Conservation (phyloP, 2,797 vertebrate genomes). For the Arnoldichthys spilopterus region DNA sequence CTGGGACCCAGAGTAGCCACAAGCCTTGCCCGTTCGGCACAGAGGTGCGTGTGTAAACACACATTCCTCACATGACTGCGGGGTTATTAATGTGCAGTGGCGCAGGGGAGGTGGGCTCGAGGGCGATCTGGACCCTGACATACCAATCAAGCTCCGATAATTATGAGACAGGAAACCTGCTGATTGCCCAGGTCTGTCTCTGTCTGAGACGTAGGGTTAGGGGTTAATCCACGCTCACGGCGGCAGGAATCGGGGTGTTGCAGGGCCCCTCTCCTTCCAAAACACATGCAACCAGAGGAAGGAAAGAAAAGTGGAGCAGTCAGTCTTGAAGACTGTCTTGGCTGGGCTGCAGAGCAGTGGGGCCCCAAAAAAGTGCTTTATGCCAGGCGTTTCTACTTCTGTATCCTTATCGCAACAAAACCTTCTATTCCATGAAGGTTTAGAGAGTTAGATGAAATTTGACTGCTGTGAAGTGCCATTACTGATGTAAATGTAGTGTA, state of each 20-base stretch:
- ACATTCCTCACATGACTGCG: constrained; percentile 24
- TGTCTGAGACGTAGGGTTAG: constrained; percentile 58
- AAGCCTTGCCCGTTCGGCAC: background rate
- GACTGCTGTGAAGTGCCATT: too few relatives aligned
- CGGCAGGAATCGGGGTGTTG: constrained; percentile 16
- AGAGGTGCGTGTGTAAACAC: constrained; percentile 29
- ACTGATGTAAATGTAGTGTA: too few relatives aligned
- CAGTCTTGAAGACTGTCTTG: background rate
- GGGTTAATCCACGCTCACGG: constrained; percentile 67
- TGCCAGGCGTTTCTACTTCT: too few relatives aligned
- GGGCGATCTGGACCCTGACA: constrained; percentile 45
- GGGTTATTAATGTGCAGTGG: constrained; percentile 21
- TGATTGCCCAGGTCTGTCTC: constrained; percentile 69
- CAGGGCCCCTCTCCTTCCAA: constrained; percentile 16
- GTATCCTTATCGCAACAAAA: too few relatives aligned
- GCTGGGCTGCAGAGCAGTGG: constrained; percentile 22
- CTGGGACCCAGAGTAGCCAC: background rate
- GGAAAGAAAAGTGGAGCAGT: constrained; percentile 15
- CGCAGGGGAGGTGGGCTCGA: constrained; percentile 8
- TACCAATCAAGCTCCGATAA: constrained; percentile 57
- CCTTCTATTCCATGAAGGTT: too few relatives aligned
- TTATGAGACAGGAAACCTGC: constrained; percentile 70
- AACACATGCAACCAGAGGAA: constrained; percentile 33
- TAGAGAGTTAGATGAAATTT: too few relatives aligned
- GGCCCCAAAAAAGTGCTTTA: background rate